Base-by-base conservation (phyloP, 2,113 vertebrate genomes). In the Myxocyprinus asiaticus region DNA sequence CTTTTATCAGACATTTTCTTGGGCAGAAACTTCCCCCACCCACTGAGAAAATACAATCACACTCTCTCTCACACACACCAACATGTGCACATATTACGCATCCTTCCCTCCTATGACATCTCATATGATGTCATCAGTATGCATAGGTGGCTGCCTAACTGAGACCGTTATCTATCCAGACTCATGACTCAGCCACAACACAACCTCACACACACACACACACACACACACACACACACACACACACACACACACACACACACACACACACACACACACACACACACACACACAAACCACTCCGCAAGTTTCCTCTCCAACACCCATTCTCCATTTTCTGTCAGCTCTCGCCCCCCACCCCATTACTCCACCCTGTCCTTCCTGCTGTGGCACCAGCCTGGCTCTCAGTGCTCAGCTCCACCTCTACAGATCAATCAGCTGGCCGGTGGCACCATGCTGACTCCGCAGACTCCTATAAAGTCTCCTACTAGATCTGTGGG, bases 331-430 rank as follows among this genome's bases (percentile, higher is more conserved):
- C 55, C 75, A 67, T 71, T 78, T 7, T 53, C 9, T 53, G 50
- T 10, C 50, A 53, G 50, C 50, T 53, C 9, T 53, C 22, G 6
- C 6, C 55, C 62, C 63, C 48, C 58, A 33, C 75, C 43, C 10
- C 64, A 33, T 33, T 67, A 67, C 69, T 68, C 64, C 79, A 76
- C 80, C 83, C 80, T 79, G 71, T 76, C 79, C 83, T 92, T 94
- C 92, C 92, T 92, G 89, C 79, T 45, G 62, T 76, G 91, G 91
- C 91, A 91, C 89, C 91, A 89, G 87, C 65, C 71, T 85, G 87
- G 81, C 85, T 85, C 85, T 43, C 59, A 81, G 66, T 65, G 66
- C 78, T 47, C 72, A 71, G 44, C 44, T 73, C 42, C 76, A 80
- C 73, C 81, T 73, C 76, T 22, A 83, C 42, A 84, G 76, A 78